These are phyloP conservation scores for Zaprionus capensis DNA, from an alignment of 1,140 invertebrate genomes.

Conservation along the genomic window DNA sequence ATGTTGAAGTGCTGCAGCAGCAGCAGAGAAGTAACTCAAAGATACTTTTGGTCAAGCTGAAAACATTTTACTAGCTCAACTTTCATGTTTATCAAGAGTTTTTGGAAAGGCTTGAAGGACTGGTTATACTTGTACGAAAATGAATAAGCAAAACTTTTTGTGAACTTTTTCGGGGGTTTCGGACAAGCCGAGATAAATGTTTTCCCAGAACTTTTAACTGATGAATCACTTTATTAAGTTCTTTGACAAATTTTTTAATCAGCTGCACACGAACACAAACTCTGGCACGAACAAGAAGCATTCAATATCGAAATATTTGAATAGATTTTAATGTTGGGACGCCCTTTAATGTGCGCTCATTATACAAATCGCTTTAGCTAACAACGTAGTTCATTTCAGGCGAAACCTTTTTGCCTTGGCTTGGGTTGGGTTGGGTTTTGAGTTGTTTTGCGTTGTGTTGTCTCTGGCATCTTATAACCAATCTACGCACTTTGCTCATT, in stretches of 20 bases:
- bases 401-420: background rate
- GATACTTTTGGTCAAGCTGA: conserved; percentile 47
- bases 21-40: conserved; percentile 31
- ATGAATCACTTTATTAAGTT: conserved; percentile 34
- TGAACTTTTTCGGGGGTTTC: conserved; percentile 11
- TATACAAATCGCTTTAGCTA: background rate
- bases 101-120: conserved; percentile 10
- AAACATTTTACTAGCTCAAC: conserved; percentile 35
- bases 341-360: background rate
- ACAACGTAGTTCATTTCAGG: background rate
- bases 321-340: conserved; percentile 6
- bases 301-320: conserved; percentile 2
- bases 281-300: background rate
- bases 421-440: background rate
- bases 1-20: conserved; percentile 36
- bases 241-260: conserved; percentile 35
- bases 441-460: background rate
- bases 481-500: conserved; percentile 48
- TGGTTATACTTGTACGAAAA: conserved; percentile 15
- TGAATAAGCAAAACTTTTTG: conserved; percentile 17
- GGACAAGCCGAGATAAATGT: conserved; percentile 21
- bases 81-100: conserved; percentile 60
- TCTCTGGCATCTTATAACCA: conserved; percentile 14
- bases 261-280: background rate
- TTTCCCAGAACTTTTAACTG: conserved; percentile 28